Percentiles rank a stretch among this genome's conserved stretches.
Evolutionary conservation across 2,888 invertebrate genomes (phyloP).

Genomic region (Lamellibrachia satsuma): DNA sequence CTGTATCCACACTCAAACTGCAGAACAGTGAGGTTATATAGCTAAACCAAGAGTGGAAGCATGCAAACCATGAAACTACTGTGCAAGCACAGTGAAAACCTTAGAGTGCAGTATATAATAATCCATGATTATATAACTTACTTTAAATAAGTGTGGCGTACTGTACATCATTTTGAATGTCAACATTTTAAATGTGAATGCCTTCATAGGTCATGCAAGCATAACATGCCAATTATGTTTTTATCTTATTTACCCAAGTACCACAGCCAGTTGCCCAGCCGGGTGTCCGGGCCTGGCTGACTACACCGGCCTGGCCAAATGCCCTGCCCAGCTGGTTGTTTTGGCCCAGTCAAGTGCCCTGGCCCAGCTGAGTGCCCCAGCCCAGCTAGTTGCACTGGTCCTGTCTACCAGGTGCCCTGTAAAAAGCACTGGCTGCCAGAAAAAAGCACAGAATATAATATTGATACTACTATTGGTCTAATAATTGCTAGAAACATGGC

Average conservation of each 20-base stretch:
- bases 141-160: neutral
- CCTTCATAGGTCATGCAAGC: neutral
- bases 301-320: neutral
- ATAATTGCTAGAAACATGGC: too few species aligned
- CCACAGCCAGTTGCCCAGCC: neutral
- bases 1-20: constrained; percentile 1
- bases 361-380: neutral
- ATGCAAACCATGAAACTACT: neutral
- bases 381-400: neutral
- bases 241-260: neutral
- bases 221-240: neutral
- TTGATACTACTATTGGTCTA: too few species aligned
- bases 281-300: neutral
- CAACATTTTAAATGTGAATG: too few species aligned
- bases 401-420: neutral
- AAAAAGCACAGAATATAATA: too few species aligned
- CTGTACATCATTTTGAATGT: neutral
- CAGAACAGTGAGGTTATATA: neutral
- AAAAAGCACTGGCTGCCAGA: too few species aligned
- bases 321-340: neutral
- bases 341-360: neutral
- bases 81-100: neutral
- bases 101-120: neutral
- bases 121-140: neutral
- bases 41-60: neutral